Conservation (phyloP, 2,113 vertebrate species). For the Sclerurus mexicanus region DNA sequence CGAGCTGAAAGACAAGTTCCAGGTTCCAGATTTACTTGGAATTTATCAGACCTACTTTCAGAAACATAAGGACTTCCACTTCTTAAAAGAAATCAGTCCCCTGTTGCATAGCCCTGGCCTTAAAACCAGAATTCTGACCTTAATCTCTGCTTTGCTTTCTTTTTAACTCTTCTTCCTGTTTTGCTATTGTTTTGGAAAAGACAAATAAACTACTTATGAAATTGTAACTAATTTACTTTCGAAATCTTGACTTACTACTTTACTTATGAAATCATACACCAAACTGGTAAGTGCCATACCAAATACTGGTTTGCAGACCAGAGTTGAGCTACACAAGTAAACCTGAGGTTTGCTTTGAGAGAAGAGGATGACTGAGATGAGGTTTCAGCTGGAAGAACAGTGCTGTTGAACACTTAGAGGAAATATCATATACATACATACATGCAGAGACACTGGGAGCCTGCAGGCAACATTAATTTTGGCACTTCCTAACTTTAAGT, state of each 20-base stretch:
- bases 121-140: not conserved
- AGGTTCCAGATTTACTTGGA: not conserved
- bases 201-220: not conserved
- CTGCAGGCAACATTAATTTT: conserved; percentile 17
- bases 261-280: not conserved
- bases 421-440: not conserved
- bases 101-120: not conserved
- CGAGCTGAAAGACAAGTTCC: not conserved
- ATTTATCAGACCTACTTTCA: not conserved
- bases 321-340: not conserved
- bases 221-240: not conserved
- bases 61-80: not conserved
- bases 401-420: not conserved
- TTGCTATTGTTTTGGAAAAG: not conserved
- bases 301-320: not conserved
- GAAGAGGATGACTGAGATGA: not conserved
- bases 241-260: not conserved
- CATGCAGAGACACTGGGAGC: not conserved
- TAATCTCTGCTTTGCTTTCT: not conserved
- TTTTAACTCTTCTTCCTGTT: not conserved
- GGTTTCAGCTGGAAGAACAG: conserved; percentile 11
- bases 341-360: not conserved
- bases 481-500: conserved; percentile 17
- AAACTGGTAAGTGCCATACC: not conserved
- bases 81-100: not conserved